Evolutionary conservation across 1,140 invertebrate genomes (phyloP).

Genomic region (Drosophila oshimai): DNA sequence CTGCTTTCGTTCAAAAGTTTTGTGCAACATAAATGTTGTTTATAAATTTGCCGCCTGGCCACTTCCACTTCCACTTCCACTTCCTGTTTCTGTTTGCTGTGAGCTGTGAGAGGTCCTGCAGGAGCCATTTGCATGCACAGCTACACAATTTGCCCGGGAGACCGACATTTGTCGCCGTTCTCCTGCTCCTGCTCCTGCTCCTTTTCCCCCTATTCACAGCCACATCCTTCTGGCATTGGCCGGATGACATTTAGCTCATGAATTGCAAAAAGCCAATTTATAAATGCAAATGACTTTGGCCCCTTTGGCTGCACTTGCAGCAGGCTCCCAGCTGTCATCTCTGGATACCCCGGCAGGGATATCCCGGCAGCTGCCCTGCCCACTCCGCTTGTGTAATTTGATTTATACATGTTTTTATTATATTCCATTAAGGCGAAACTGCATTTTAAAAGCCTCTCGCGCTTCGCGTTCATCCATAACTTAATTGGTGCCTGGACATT

Average conservation of each 20-base stretch:
- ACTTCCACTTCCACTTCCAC: constrained; percentile 24
- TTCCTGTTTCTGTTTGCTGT: constrained; percentile 22
- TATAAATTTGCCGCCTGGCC: constrained; percentile 25
- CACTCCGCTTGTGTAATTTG: constrained; percentile 28
- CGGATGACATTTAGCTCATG: constrained; percentile 70
- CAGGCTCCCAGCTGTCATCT: constrained; percentile 24
- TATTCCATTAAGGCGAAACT: constrained; percentile 34
- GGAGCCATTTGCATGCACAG: constrained; percentile 74
- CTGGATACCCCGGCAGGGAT: constrained; percentile 16
- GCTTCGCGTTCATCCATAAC: constrained; percentile 5
- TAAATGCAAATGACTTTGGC: constrained; percentile 79
- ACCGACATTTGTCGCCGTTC: constrained; percentile 40
- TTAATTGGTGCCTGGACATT: constrained; percentile 24
- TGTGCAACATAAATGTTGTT: constrained; percentile 13
- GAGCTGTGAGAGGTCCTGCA: constrained; percentile 33
- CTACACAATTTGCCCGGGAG: constrained; percentile 58
- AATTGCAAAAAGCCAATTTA: constrained; percentile 81
- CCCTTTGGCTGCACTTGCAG: constrained; percentile 15
- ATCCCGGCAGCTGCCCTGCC: constrained; percentile 14
- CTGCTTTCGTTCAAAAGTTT: background rate
- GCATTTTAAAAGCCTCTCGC: constrained; percentile 25
- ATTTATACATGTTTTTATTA: constrained; percentile 54
- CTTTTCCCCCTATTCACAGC: background rate
- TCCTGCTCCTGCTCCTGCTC: constrained; percentile 1
- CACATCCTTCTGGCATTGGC: constrained; percentile 21